A percentile compares a stretch with the other conserved stretches of the same genome.
phyloP scores from a whole-genome alignment of 2,888 invertebrate species.

The Parnassius orleans region DNA sequence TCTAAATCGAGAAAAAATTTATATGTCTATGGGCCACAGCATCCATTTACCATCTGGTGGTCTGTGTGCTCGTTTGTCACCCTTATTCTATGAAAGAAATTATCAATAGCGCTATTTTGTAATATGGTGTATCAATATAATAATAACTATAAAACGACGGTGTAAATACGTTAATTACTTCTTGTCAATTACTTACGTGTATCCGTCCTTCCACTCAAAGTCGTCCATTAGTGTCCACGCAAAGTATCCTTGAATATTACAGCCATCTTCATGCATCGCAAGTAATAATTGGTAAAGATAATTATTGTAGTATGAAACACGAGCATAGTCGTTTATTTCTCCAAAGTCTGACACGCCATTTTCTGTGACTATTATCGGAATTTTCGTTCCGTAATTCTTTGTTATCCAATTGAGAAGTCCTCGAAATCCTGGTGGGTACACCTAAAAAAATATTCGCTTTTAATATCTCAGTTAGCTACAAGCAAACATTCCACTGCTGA shows the following conservation, averaged over 20 bases:
- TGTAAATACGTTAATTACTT: too few relatives aligned
- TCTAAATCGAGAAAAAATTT: too few relatives aligned
- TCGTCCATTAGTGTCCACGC: constrained; percentile 84
- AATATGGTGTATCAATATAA: too few relatives aligned
- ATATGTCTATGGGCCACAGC: too few relatives aligned
- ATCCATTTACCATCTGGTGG: too few relatives aligned
- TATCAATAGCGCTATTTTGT: too few relatives aligned
- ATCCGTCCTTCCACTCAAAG: constrained; percentile 81
- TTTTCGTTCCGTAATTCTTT: constrained; percentile 78
- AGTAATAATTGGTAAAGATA: constrained; percentile 64
- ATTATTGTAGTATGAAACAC: constrained; percentile 78
- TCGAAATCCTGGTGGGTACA: constrained; percentile 83
- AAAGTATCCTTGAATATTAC: constrained; percentile 75
- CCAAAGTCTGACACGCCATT: constrained; percentile 80
- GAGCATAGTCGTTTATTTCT: constrained; percentile 56
- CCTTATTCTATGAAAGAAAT: too few relatives aligned
- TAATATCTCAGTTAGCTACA: not conserved
- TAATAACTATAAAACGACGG: not conserved
- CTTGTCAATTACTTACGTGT: constrained; percentile 48
- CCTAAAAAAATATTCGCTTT: constrained; percentile 40
- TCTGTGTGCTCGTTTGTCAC: too few relatives aligned
- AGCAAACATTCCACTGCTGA: too few relatives aligned
- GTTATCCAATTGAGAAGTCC: constrained; percentile 83
- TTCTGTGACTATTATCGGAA: constrained; percentile 81
- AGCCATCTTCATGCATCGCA: constrained; percentile 63